A percentile compares a stretch with the other conserved stretches of the same genome.
Evolutionary conservation across 2,113 vertebrate genomes (phyloP).

Genomic region (Toxotes chatareus): DNA sequence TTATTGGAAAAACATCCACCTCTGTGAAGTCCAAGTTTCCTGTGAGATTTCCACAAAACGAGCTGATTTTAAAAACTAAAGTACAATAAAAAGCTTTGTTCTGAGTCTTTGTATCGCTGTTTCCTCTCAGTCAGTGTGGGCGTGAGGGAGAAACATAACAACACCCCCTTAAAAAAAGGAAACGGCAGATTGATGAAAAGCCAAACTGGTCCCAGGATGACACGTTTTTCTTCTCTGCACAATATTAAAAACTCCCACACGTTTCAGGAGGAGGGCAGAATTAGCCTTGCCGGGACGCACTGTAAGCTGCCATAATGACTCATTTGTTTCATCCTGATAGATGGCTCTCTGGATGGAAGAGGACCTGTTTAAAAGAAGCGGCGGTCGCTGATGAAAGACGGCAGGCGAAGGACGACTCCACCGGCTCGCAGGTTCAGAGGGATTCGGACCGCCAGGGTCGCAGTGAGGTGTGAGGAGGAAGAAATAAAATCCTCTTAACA

Average conservation of each 20-base stretch:
- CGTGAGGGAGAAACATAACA: slow-evolving; percentile 64
- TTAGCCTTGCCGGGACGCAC: slow-evolving; percentile 76
- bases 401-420: slow-evolving; percentile 57
- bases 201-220: slow-evolving; percentile 80
- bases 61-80: slow-evolving; percentile 47
- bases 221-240: slow-evolving; percentile 76
- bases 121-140: slow-evolving; percentile 59
- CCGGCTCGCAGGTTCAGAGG: slow-evolving; percentile 14
- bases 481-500: slow-evolving; percentile 14
- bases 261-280: slow-evolving; percentile 76
- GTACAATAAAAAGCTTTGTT: slow-evolving; percentile 68
- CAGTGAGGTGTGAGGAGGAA: background rate
- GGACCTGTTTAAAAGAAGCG: slow-evolving; percentile 57
- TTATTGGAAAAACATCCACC: slow-evolving; percentile 62
- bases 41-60: slow-evolving; percentile 66
- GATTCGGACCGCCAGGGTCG: background rate
- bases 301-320: slow-evolving; percentile 74
- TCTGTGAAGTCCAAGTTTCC: slow-evolving; percentile 73
- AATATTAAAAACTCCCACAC: slow-evolving; percentile 87
- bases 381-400: slow-evolving; percentile 31
- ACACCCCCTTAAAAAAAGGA: slow-evolving; percentile 42
- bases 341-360: slow-evolving; percentile 63
- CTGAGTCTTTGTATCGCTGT: slow-evolving; percentile 56
- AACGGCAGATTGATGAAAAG: slow-evolving; percentile 86
- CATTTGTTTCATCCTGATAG: slow-evolving; percentile 79